A percentile compares a stretch with the other conserved stretches of the same genome.
Evolutionary conservation across 2,113 vertebrate species (phyloP).

Genomic region (Odobenus rosmarus): DNA sequence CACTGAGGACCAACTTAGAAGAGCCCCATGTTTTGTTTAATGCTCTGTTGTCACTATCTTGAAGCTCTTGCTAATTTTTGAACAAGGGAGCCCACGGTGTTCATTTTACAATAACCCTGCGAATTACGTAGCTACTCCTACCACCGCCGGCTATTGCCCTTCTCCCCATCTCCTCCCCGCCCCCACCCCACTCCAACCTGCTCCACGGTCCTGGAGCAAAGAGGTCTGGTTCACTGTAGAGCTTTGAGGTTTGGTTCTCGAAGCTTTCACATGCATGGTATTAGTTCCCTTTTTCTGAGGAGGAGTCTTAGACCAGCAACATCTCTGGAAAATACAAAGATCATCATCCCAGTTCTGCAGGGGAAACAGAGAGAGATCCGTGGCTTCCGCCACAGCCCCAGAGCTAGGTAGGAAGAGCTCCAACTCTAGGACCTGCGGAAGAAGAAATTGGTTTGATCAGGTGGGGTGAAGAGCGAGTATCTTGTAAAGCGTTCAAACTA

Average conservation of each 20-base stretch:
- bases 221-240: not conserved
- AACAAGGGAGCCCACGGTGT: not conserved
- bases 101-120: not conserved
- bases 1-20: not conserved
- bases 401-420: not conserved
- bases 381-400: not conserved
- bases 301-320: not conserved
- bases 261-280: not conserved
- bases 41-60: not conserved
- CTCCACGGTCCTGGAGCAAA: not conserved
- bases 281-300: not conserved
- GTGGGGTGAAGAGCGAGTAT: not conserved
- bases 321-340: not conserved
- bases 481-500: not conserved
- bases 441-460: not conserved
- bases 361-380: not conserved
- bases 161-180: not conserved
- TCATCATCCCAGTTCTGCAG: not conserved
- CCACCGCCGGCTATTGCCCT: not conserved
- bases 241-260: not conserved
- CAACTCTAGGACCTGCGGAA: not conserved
- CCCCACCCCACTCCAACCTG: not conserved
- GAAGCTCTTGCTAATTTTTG: not conserved
- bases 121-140: not conserved
- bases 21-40: not conserved